phyloP scores from a whole-genome alignment of 2,797 vertebrate genomes.

The Zalophus californianus region DNA sequence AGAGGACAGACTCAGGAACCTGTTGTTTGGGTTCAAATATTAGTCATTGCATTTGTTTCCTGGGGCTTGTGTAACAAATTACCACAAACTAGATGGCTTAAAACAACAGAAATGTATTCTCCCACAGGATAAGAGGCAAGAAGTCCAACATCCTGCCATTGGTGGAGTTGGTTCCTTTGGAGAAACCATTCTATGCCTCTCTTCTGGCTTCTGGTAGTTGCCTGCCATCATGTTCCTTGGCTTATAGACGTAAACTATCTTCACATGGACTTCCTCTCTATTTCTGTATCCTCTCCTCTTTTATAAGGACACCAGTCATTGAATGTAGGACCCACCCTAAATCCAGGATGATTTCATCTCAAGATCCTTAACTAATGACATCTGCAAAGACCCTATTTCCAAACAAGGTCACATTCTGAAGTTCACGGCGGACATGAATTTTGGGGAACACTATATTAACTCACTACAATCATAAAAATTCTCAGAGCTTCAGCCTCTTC shows the following conservation, averaged over 20 bases:
- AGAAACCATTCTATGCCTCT: background rate
- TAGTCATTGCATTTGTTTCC: constrained; percentile 40
- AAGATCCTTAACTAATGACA: constrained; percentile 40
- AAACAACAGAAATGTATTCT: constrained; percentile 18
- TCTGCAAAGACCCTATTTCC: constrained; percentile 10
- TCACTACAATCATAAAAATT: background rate
- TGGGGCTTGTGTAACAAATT: background rate
- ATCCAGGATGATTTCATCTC: constrained; percentile 3
- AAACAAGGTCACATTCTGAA: background rate
- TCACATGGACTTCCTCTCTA: background rate
- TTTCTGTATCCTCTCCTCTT: background rate
- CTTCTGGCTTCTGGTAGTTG: background rate
- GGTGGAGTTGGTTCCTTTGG: background rate
- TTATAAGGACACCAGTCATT: background rate
- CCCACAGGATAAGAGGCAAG: background rate
- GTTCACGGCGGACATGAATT: background rate
- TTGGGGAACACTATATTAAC: background rate
- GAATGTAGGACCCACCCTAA: background rate
- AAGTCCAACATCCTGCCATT: background rate
- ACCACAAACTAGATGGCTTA: background rate
- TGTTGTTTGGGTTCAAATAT: background rate
- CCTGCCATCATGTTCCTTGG: background rate
- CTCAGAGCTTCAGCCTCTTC: background rate
- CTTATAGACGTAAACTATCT: background rate
- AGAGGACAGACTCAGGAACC: background rate